Percentiles rank a stretch among this genome's conserved stretches.
Conservation (phyloP, 2,113 vertebrate species). For the Mirounga angustirostris region DNA sequence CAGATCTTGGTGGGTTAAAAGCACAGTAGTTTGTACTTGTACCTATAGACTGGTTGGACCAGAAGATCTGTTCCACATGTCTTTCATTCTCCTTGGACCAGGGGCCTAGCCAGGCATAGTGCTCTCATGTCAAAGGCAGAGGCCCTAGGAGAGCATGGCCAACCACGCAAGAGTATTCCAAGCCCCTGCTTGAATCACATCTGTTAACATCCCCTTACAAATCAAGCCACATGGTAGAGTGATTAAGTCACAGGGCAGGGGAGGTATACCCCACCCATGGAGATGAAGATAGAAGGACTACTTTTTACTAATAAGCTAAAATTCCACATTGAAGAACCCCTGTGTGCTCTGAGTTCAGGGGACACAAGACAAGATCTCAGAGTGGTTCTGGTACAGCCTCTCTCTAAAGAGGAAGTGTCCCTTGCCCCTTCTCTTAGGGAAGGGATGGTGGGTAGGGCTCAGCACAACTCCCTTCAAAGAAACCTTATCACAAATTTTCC, state of each 20-base stretch:
- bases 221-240: not conserved
- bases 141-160: not conserved
- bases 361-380: not conserved
- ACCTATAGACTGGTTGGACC: not conserved
- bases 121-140: not conserved
- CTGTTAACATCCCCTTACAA: not conserved
- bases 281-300: not conserved
- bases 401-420: not conserved
- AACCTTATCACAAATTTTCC: not conserved
- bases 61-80: not conserved
- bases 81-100: not conserved
- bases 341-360: not conserved
- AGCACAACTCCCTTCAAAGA: not conserved
- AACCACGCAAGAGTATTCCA: accelerated
- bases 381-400: not conserved
- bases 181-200: not conserved
- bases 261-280: too few species aligned
- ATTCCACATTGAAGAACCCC: not conserved
- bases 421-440: not conserved
- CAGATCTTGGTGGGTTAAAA: not conserved
- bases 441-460: not conserved
- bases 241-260: not conserved
- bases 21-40: not conserved
- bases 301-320: not conserved
- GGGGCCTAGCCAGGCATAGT: not conserved